These are phyloP conservation scores for Myathropa florea DNA, from an alignment of 2,888 invertebrate genomes.

Conservation along the genomic window DNA sequence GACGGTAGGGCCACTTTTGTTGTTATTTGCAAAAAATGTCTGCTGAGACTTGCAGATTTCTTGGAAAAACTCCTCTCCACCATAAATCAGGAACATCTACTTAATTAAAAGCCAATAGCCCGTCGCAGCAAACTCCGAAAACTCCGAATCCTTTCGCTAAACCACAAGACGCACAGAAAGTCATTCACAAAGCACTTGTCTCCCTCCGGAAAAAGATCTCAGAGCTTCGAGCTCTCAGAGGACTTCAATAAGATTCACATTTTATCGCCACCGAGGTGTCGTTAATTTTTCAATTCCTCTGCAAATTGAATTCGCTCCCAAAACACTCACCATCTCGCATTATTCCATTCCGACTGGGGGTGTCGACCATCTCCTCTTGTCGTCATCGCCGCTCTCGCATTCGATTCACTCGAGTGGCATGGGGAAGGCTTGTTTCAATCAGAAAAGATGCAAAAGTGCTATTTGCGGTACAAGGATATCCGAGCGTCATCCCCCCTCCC, in stretches of 20 bases:
- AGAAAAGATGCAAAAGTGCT: conserved; percentile 32
- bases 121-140: not conserved
- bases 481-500: conserved; percentile 21
- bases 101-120: not conserved
- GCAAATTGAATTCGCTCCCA: not conserved
- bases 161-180: not conserved
- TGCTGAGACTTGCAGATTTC: no score
- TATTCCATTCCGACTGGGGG: not conserved
- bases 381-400: not conserved
- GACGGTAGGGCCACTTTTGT: no score
- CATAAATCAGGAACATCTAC: no score
- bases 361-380: not conserved
- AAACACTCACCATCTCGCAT: not conserved
- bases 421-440: not conserved
- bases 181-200: not conserved
- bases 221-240: not conserved
- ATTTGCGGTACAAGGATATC: conserved; percentile 48
- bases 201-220: no score
- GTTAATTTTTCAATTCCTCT: conserved; percentile 4
- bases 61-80: no score
- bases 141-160: not conserved
- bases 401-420: not conserved
- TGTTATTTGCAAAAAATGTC: no score
- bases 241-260: not conserved
- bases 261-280: not conserved